Evolutionary conservation across 2,113 vertebrate species (phyloP).

Genomic region (Phaethon lepturus): DNA sequence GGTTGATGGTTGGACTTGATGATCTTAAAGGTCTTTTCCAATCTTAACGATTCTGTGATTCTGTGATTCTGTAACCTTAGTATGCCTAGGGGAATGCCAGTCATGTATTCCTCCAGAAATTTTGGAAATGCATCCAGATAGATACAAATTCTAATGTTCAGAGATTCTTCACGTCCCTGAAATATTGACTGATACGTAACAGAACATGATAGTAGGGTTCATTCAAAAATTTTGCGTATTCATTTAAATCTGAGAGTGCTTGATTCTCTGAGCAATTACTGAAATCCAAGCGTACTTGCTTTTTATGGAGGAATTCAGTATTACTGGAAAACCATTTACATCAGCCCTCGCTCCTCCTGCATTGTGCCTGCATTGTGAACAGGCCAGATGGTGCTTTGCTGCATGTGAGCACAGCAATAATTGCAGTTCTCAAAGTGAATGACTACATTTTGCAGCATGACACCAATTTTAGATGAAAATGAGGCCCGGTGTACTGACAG

Average conservation of each 20-base stretch:
- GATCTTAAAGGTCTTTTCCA: too few species aligned
- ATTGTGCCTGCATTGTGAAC: conserved; percentile 47
- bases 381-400: conserved; percentile 61
- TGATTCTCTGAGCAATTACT: conserved; percentile 41
- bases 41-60: too few species aligned
- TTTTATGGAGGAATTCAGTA: conserved; percentile 59
- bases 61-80: background rate
- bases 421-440: conserved; percentile 53
- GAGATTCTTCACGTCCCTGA: conserved; percentile 2
- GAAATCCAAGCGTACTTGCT: conserved; percentile 44
- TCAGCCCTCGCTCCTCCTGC: conserved; percentile 47
- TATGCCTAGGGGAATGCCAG: background rate
- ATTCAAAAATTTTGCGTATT: conserved; percentile 29
- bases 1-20: too few species aligned
- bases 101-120: background rate
- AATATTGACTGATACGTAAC: conserved; percentile 16
- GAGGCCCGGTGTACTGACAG: conserved; percentile 53
- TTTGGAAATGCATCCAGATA: background rate
- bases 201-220: conserved; percentile 7
- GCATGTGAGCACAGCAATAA: conserved; percentile 65
- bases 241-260: conserved; percentile 31
- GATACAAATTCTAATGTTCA: background rate
- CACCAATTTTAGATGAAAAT: conserved; percentile 65
- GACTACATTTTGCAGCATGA: conserved; percentile 65
- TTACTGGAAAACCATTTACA: conserved; percentile 31